Percentiles rank a stretch among this genome's conserved stretches.
Conservation (phyloP, 2,113 vertebrate species). For the Grammomys dolichurus region DNA sequence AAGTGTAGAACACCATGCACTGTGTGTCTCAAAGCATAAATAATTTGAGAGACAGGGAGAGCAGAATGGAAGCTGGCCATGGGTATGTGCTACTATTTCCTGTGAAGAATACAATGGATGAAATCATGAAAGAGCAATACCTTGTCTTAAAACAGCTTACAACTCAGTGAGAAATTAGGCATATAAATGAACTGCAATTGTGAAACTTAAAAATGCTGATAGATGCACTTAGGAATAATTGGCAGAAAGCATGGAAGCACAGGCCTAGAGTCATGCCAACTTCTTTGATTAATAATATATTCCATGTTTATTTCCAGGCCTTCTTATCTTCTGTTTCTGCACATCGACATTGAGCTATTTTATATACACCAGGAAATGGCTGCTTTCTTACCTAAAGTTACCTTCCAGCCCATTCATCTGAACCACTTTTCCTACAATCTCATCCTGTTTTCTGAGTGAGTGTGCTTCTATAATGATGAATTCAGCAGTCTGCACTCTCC, state of each 20-base stretch:
- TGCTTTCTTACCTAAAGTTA: background rate
- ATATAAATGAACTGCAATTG: background rate
- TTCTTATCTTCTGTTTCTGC: background rate
- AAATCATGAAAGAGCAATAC: background rate
- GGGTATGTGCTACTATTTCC: background rate
- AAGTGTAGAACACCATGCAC: background rate
- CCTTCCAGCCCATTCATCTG: background rate
- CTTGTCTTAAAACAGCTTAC: background rate
- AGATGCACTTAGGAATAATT: background rate
- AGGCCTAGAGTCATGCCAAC: background rate
- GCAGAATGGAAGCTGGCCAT: background rate
- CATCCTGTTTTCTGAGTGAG: background rate
- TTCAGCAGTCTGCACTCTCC: background rate
- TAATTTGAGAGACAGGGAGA: background rate
- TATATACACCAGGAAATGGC: background rate
- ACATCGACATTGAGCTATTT: background rate
- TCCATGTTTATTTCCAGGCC: background rate
- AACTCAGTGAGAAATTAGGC: background rate
- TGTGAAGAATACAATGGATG: background rate
- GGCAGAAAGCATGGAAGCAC: background rate
- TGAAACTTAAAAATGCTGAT: background rate
- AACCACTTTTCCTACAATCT: background rate
- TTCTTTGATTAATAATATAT: background rate
- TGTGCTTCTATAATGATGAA: background rate
- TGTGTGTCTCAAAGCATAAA: background rate